A percentile compares a stretch with the other conserved stretches of the same genome.
These are phyloP conservation scores for Pterocles gutturalis DNA, from an alignment of 2,113 vertebrate species.

Conservation along the genomic window DNA sequence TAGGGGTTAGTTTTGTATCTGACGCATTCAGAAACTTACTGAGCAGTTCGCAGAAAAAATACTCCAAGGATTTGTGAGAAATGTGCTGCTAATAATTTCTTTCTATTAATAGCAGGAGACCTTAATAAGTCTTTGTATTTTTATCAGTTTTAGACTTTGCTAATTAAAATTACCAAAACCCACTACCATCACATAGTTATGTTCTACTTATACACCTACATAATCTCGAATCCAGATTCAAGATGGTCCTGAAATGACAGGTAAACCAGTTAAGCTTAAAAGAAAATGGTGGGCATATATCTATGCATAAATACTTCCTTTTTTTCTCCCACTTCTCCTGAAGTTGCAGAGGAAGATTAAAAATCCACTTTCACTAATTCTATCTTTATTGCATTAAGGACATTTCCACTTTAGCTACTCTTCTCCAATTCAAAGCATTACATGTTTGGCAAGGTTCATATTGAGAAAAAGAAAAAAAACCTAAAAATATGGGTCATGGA, in stretches of 20 bases:
- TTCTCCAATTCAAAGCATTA: background rate
- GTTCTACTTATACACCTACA: background rate
- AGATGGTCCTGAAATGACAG: background rate
- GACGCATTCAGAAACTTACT: background rate
- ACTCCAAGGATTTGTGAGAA: background rate
- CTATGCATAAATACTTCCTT: background rate
- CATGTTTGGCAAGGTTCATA: background rate
- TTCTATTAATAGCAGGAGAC: conserved; percentile 9
- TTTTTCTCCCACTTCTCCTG: background rate
- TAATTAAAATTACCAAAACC: conserved; percentile 40
- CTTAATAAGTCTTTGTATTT: background rate
- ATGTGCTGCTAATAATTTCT: background rate
- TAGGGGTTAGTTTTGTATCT: background rate
- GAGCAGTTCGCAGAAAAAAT: conserved; percentile 15
- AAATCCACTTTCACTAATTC: background rate
- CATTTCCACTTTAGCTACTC: background rate
- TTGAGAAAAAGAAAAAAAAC: background rate
- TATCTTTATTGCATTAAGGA: background rate
- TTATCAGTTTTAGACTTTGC: background rate
- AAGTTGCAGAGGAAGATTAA: background rate
- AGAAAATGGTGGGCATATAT: background rate
- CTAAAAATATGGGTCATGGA: background rate
- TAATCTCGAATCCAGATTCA: background rate
- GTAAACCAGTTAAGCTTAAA: background rate
- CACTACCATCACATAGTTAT: background rate